phyloP scores from a whole-genome alignment of 2,888 invertebrate genomes.

The Ommatoiulus sabulosus region DNA sequence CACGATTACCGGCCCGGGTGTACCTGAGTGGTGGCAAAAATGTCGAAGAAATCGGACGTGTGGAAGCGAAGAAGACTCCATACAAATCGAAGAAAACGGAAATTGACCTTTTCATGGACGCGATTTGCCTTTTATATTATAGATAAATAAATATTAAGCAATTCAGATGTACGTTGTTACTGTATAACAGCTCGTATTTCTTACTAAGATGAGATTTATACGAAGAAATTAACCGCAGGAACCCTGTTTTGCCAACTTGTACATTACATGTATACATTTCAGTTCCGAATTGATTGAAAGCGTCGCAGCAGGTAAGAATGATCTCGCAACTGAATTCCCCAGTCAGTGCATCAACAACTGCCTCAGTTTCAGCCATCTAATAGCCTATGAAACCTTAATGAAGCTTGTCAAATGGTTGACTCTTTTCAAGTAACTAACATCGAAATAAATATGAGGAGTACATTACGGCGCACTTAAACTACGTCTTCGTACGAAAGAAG shows the following conservation, averaged over 20 bases:
- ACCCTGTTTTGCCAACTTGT: not conserved
- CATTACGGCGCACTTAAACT: not conserved
- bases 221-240: not conserved
- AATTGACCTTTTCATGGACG: too few relatives aligned
- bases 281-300: not conserved
- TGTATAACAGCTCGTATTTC: not conserved
- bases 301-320: not conserved
- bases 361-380: constrained; percentile 33
- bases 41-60: too few relatives aligned
- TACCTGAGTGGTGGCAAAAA: too few relatives aligned
- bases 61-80: too few relatives aligned
- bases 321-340: not conserved
- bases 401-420: constrained; percentile 43
- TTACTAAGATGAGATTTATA: not conserved
- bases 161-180: not conserved
- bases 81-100: too few relatives aligned
- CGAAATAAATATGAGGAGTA: constrained; percentile 19
- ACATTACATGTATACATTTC: not conserved
- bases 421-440: constrained; percentile 39
- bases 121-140: too few relatives aligned
- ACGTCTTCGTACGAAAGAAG: not conserved
- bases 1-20: too few relatives aligned
- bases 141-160: constrained; percentile 1
- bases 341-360: not conserved
- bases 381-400: constrained; percentile 40